These are phyloP conservation scores for Glossosoma conforme DNA, from an alignment of 1,140 invertebrate species.

Conservation along the genomic window DNA sequence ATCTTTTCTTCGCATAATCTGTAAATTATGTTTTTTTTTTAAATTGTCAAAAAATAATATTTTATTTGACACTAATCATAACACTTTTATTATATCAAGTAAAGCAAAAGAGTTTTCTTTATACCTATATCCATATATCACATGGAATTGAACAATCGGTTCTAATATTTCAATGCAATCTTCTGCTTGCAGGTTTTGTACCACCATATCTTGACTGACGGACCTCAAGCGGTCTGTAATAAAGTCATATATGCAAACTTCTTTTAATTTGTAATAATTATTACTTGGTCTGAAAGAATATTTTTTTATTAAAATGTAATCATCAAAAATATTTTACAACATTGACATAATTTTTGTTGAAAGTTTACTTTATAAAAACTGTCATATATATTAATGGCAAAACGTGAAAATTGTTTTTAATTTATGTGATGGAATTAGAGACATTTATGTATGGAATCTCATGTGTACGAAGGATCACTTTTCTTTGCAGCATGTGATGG, in stretches of 20 bases:
- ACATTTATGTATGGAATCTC: too few relatives aligned
- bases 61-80: not conserved
- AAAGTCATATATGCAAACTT: slow-evolving; percentile 14
- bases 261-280: slow-evolving; percentile 5
- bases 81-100: not conserved
- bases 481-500: too few relatives aligned
- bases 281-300: slow-evolving; percentile 12
- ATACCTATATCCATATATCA: slow-evolving; percentile 15
- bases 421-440: too few relatives aligned
- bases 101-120: too few relatives aligned
- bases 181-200: slow-evolving; percentile 6
- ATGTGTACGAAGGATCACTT: too few relatives aligned
- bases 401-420: too few relatives aligned
- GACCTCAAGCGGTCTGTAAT: slow-evolving; percentile 16
- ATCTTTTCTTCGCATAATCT: slow-evolving; percentile 20
- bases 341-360: slow-evolving; percentile 5
- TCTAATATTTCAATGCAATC: slow-evolving; percentile 18
- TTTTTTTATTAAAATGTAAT: slow-evolving; percentile 1
- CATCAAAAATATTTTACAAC: slow-evolving; percentile 11
- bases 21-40: not conserved
- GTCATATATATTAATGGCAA: too few relatives aligned
- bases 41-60: not conserved
- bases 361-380: too few relatives aligned
- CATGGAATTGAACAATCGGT: slow-evolving; percentile 22
- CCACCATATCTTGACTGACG: slow-evolving; percentile 18